These are phyloP conservation scores for Nothoprocta pentlandii DNA, from an alignment of 2,113 vertebrate species.

Conservation along the genomic window DNA sequence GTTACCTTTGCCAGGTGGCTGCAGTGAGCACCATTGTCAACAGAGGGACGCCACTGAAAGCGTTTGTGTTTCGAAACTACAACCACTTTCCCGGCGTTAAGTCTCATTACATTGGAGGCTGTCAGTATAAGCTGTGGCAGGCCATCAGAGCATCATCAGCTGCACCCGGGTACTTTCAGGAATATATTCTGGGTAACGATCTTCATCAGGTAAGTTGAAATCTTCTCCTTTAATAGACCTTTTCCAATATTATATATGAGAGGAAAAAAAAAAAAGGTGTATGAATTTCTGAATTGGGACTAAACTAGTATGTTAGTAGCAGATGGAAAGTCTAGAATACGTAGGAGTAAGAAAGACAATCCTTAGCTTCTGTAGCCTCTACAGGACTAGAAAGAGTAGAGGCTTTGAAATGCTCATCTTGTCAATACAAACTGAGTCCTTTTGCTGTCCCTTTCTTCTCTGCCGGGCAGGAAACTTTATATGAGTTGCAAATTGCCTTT, in stretches of 20 bases:
- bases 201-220: conserved; percentile 89
- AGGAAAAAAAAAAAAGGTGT: background rate
- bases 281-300: background rate
- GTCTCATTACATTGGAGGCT: conserved; percentile 93
- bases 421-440: background rate
- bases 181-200: conserved; percentile 89
- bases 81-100: conserved; percentile 89
- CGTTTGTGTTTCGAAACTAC: conserved; percentile 96
- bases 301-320: background rate
- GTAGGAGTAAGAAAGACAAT: background rate
- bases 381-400: background rate
- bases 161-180: conserved; percentile 95
- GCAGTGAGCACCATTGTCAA: conserved; percentile 95
- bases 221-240: background rate
- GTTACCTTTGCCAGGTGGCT: conserved; percentile 83
- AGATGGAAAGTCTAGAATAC: background rate
- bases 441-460: conserved; percentile 16
- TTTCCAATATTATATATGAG: background rate
- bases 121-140: conserved; percentile 95
- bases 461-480: conserved; percentile 27
- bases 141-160: conserved; percentile 94
- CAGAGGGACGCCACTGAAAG: conserved; percentile 90
- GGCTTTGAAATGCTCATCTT: background rate
- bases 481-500: background rate
- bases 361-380: background rate